phyloP scores from a whole-genome alignment of 2,113 vertebrate species.

The Scartelaos histophorus region DNA sequence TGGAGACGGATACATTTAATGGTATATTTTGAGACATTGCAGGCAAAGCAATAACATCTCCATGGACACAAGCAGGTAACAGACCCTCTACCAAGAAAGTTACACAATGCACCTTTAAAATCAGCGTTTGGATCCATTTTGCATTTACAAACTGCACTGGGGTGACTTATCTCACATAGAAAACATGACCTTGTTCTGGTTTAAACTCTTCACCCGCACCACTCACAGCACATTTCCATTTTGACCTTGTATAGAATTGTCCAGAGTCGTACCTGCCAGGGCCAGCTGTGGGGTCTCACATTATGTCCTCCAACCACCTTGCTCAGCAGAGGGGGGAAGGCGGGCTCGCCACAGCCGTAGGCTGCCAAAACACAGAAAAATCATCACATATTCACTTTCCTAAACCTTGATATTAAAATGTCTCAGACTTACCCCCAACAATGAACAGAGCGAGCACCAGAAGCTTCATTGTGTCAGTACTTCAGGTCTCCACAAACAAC shows the following conservation, averaged over 20 bases:
- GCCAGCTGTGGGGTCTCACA: constrained; percentile 76
- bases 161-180: no score
- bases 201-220: no score
- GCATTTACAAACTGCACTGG: no score
- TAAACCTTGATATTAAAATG: background rate
- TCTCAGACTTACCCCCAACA: constrained; percentile 70
- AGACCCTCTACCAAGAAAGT: no score
- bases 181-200: no score
- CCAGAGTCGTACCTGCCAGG: constrained; percentile 76
- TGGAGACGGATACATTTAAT: no score
- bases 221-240: background rate
- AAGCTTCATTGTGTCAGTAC: constrained; percentile 70
- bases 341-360: constrained; percentile 74
- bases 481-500: constrained; percentile 2
- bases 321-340: constrained; percentile 58
- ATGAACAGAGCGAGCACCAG: constrained; percentile 73
- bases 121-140: no score
- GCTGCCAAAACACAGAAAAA: constrained; percentile 44
- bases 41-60: no score
- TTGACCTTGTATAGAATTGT: background rate
- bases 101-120: no score
- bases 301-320: constrained; percentile 78
- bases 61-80: no score
- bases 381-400: no score
- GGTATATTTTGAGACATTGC: no score